phyloP scores from a whole-genome alignment of 1,140 invertebrate species.

The Drosophila prosaltans region DNA sequence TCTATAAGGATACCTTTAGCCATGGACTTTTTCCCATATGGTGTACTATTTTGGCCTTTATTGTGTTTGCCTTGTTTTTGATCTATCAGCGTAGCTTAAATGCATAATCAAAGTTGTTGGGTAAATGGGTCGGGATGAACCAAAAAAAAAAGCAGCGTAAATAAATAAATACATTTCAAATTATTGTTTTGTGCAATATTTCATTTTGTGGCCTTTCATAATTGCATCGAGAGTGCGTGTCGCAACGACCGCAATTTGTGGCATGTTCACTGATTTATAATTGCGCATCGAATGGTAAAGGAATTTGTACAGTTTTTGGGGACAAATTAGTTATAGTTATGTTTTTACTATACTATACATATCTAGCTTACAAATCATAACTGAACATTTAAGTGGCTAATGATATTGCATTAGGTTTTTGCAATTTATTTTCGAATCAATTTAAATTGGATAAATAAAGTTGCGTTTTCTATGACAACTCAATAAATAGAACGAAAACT shows the following conservation, averaged over 20 bases:
- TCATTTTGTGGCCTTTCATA: constrained; percentile 8
- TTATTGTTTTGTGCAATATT: constrained; percentile 2
- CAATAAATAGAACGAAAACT: too few species aligned
- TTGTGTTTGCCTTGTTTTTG: constrained; percentile 27
- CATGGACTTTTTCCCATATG: constrained; percentile 27
- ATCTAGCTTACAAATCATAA: constrained; percentile 12
- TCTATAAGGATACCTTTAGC: constrained; percentile 51
- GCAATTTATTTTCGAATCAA: background rate
- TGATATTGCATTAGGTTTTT: background rate
- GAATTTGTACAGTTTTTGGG: constrained; percentile 17
- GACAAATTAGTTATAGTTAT: constrained; percentile 17
- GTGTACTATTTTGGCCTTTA: constrained; percentile 28
- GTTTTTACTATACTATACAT: constrained; percentile 11
- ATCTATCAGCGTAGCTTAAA: constrained; percentile 26
- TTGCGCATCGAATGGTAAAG: constrained; percentile 19
- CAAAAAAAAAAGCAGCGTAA: background rate
- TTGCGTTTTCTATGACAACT: too few species aligned
- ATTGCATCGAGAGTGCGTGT: constrained; percentile 24
- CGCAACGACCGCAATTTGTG: constrained; percentile 30
- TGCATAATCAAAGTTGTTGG: background rate
- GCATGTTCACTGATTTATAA: constrained; percentile 30
- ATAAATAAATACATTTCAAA: constrained; percentile 12
- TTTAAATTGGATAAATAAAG: background rate
- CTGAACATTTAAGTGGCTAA: background rate
- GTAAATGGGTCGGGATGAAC: background rate